Percentiles rank a stretch among this genome's conserved stretches.
These are phyloP conservation scores for Pseudocheirus occidentalis DNA, from an alignment of 2,797 vertebrate genomes.

Conservation along the genomic window DNA sequence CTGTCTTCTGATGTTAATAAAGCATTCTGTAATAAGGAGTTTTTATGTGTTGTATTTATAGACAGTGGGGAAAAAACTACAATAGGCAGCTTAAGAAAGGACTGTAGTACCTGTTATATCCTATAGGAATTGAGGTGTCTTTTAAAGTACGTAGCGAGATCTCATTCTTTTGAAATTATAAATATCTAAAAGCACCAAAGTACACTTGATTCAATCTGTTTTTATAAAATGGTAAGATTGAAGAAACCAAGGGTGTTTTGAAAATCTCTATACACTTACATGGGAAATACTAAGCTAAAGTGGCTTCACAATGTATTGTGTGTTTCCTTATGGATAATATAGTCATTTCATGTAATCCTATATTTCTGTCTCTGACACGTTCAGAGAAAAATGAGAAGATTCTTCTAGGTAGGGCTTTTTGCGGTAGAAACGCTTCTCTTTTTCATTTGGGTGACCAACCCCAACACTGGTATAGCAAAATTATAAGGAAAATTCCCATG, in stretches of 20 bases:
- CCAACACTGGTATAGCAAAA: background rate
- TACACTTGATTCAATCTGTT: constrained; percentile 2
- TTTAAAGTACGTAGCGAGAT: background rate
- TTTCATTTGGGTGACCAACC: constrained; percentile 8
- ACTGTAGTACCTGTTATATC: constrained; percentile 49
- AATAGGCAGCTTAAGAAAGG: constrained; percentile 71
- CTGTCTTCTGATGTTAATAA: constrained; percentile 85
- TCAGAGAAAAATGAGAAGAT: constrained; percentile 26
- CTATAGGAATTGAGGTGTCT: constrained; percentile 58
- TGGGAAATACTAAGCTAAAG: constrained; percentile 22
- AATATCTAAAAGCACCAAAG: constrained; percentile 13
- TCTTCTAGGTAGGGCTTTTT: background rate
- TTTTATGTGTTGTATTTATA: constrained; percentile 83
- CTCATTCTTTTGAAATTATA: constrained; percentile 45
- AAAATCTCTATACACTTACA: background rate
- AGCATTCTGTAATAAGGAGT: constrained; percentile 82
- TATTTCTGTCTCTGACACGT: background rate
- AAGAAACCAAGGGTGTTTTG: background rate
- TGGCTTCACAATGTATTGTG: background rate
- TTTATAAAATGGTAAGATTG: constrained; percentile 9
- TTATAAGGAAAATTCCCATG: constrained; percentile 62
- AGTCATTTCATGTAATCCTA: background rate
- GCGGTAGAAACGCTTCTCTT: constrained; percentile 41
- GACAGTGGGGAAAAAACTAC: constrained; percentile 70
- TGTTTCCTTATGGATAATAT: background rate